Conservation (phyloP, 1,140 invertebrate genomes). For the Neoseiulus cucumeris region DNA sequence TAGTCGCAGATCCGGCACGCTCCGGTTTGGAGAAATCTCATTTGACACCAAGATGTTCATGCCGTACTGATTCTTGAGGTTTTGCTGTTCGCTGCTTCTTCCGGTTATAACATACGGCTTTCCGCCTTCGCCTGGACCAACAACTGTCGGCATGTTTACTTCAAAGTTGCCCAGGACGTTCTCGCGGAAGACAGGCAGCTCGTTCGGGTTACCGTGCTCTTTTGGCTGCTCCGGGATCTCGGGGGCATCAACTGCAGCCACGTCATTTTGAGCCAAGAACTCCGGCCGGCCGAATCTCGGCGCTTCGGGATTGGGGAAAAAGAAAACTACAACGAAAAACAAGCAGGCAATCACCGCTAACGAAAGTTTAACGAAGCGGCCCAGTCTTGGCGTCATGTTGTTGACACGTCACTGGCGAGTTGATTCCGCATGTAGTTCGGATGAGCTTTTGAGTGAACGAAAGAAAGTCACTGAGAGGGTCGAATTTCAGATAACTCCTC, state of each 20-base stretch:
- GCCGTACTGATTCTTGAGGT: conserved; percentile 67
- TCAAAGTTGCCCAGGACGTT: conserved; percentile 15
- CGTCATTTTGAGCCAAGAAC: neutral
- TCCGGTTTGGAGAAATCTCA: conserved; percentile 60
- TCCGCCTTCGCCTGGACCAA: conserved; percentile 66
- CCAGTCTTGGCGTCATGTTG: neutral
- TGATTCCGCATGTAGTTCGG: neutral
- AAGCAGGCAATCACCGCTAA: neutral
- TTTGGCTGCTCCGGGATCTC: too few relatives aligned
- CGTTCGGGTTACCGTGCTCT: neutral
- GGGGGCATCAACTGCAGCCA: neutral
- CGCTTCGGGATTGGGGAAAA: neutral
- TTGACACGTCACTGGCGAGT: neutral
- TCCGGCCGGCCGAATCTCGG: neutral
- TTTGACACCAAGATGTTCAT: conserved; percentile 96
- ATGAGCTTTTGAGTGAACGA: too few relatives aligned
- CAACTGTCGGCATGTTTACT: conserved; percentile 19
- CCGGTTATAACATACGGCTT: conserved; percentile 41
- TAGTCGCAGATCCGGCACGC: conserved; percentile 60
- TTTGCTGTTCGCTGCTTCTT: conserved; percentile 49
- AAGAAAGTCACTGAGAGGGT: too few relatives aligned
- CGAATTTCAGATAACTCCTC: too few relatives aligned
- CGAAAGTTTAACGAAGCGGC: neutral
- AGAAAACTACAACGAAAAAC: neutral
- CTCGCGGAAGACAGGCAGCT: conserved; percentile 12